Base-by-base conservation (phyloP, 2,797 vertebrate species). In the Danio aesculapii region DNA sequence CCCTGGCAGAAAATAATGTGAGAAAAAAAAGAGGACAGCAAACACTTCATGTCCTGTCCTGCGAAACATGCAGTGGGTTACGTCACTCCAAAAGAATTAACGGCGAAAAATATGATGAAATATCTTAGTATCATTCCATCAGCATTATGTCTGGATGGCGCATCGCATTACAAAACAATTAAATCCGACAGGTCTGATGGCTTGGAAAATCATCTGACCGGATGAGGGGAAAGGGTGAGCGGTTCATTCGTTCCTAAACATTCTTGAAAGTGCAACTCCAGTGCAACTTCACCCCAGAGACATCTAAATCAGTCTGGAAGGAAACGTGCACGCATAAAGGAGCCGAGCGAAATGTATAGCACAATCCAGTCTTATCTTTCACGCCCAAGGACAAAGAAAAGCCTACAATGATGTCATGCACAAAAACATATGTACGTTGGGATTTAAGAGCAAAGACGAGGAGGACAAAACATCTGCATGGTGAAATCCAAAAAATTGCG, bases 221-320 rank as follows among this genome's bases (percentile, higher is more conserved):
- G 62, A 21, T 39, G 62, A 75, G 62, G 74, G 50, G 11, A 21
- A 79, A 79, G 13, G 72, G 52, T 70, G 61, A 52, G 30, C 57
- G 68, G 12, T 43, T 58, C 69, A 52, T 74, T 77, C 39, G 8
- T 55, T 75, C 71, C 82, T 66, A 72, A 67, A 79, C 72, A 84
- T 84, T 75, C 76, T 79, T 76, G 63, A 80, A 76, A 79, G 14
- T 43, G 53, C 64, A 75, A 69, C 68, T 47, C 78, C 30, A n/a
- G 58, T 72, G 61, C 62, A 81, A 78, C 79, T 52, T 77, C 16
- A 63, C 82, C 79, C 79, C 61, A 43, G 75, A 84, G 85, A 82
- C 72, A 68, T 75, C 68, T 77, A 70, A 76, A 73, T 74, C 79
- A 77, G 76, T 71, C 76, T 46, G 64, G 62, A 84, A 57, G 62